Percentiles rank a stretch among this genome's conserved stretches.
Evolutionary conservation across 2,113 vertebrate species (phyloP).

Genomic region (Verasper variegatus): DNA sequence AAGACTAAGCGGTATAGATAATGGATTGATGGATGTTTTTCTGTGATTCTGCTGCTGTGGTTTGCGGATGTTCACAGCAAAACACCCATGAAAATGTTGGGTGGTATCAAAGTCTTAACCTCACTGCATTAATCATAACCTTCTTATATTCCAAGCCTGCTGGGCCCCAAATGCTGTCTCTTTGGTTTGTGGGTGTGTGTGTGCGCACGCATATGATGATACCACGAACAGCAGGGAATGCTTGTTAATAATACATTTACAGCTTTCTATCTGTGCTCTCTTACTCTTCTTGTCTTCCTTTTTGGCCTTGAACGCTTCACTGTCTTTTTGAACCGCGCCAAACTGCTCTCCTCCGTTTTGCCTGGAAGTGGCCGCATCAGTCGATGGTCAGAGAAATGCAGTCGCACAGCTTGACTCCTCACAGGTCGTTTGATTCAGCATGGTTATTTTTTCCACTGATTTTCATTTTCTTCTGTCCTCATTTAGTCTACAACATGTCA

Average conservation of each 20-base stretch:
- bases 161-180: slow-evolving; percentile 60
- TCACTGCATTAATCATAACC: slow-evolving; percentile 81
- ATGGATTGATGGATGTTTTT: neutral
- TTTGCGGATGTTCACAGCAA: slow-evolving; percentile 67
- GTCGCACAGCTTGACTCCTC: slow-evolving; percentile 23
- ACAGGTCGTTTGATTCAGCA: slow-evolving; percentile 3
- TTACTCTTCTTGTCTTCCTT: slow-evolving; percentile 32
- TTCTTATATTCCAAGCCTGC: slow-evolving; percentile 81
- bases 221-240: slow-evolving; percentile 48
- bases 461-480: neutral
- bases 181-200: slow-evolving; percentile 27
- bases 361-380: slow-evolving; percentile 25
- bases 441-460: neutral
- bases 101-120: slow-evolving; percentile 83
- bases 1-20: neutral
- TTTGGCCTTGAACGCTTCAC: slow-evolving; percentile 28
- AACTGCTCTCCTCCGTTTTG: slow-evolving; percentile 13
- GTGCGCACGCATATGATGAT: slow-evolving; percentile 17
- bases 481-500: neutral
- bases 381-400: slow-evolving; percentile 28
- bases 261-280: slow-evolving; percentile 40
- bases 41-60: slow-evolving; percentile 26
- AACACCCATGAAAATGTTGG: slow-evolving; percentile 66
- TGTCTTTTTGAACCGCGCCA: slow-evolving; percentile 10
- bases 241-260: slow-evolving; percentile 67